Conservation (phyloP, 1,140 invertebrate species). For the Diorhabda sublineata region DNA sequence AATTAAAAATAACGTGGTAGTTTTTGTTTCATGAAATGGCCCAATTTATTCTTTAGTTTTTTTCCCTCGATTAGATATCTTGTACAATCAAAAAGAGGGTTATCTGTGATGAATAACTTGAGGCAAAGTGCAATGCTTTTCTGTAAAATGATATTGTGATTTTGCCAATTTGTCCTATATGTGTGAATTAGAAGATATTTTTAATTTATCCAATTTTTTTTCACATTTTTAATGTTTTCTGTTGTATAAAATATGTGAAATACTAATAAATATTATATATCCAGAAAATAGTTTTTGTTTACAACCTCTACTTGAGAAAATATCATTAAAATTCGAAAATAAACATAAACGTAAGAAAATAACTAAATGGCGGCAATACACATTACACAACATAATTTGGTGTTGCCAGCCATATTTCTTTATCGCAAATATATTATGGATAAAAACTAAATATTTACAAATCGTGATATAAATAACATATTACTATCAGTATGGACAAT, state of each 20-base stretch:
- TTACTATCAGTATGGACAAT: too few species aligned
- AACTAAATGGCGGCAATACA: too few species aligned
- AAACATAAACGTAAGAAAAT: too few species aligned
- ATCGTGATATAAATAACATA: too few species aligned
- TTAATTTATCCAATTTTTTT: constrained; percentile 39
- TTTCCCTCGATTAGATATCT: too few species aligned
- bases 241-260: constrained; percentile 40
- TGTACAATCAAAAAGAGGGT: constrained; percentile 28
- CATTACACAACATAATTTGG: too few species aligned
- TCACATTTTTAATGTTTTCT: constrained; percentile 43
- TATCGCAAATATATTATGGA: too few species aligned
- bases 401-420: too few species aligned
- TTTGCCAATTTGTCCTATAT: constrained; percentile 42
- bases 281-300: too few species aligned
- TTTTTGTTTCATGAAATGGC: not conserved
- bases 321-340: too few species aligned
- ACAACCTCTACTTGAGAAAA: too few species aligned
- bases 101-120: constrained; percentile 44
- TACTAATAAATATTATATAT: constrained; percentile 24
- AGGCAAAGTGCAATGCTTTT: constrained; percentile 47
- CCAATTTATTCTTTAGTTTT: not conserved
- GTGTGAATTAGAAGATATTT: constrained; percentile 27
- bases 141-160: constrained; percentile 42
- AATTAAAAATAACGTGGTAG: not conserved
- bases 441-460: too few species aligned